phyloP scores from a whole-genome alignment of 2,888 invertebrate genomes.

The Tholera decimalis region DNA sequence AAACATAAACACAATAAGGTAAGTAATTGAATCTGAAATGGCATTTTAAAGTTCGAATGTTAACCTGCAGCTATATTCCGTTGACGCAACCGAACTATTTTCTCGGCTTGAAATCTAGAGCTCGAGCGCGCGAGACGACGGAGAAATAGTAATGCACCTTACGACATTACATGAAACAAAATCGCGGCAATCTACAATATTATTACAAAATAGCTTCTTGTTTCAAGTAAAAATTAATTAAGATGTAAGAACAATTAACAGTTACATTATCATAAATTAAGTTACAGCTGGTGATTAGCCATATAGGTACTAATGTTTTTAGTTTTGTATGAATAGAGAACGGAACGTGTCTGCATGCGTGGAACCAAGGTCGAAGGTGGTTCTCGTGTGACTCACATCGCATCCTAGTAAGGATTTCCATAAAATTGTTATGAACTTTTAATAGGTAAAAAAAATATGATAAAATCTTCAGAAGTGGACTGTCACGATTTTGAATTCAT shows the following conservation, averaged over 20 bases:
- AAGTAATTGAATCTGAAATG: constrained; percentile 60
- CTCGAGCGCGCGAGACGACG: constrained; percentile 58
- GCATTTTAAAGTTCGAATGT: constrained; percentile 61
- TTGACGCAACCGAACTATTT: constrained; percentile 68
- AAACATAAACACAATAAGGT: constrained; percentile 55
- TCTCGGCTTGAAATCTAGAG: constrained; percentile 66
- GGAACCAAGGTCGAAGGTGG: constrained; percentile 40
- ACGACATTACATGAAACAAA: constrained; percentile 63
- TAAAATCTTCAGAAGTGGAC: constrained; percentile 8
- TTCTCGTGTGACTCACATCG: constrained; percentile 34
- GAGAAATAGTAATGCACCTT: constrained; percentile 62
- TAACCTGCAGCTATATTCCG: constrained; percentile 53
- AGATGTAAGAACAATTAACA: constrained; percentile 13
- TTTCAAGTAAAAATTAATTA: constrained; percentile 21
- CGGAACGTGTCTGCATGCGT: constrained; percentile 13
- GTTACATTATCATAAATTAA: constrained; percentile 11
- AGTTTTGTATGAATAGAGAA: constrained; percentile 33
- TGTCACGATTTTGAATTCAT: constrained; percentile 22
- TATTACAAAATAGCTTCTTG: constrained; percentile 48
- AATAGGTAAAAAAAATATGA: background rate
- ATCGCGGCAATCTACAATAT: constrained; percentile 54
- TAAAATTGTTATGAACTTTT: constrained; percentile 16
- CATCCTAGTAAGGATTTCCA: constrained; percentile 19
- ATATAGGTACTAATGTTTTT: constrained; percentile 2
- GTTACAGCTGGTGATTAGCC: background rate